These are phyloP conservation scores for Amphipoea lucens DNA, from an alignment of 2,888 invertebrate species.

Conservation along the genomic window DNA sequence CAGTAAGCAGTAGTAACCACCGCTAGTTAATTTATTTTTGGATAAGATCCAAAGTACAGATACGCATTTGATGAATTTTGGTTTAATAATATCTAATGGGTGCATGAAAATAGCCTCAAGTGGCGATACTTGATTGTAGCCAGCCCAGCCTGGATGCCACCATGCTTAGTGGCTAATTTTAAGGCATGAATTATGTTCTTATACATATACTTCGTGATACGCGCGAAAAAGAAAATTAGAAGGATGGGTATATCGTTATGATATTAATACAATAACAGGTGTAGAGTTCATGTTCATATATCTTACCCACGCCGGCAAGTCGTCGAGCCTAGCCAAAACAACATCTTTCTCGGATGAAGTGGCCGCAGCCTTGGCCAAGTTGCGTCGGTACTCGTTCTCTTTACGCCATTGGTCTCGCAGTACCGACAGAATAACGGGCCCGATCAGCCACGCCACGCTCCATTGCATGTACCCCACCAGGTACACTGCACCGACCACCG, in stretches of 20 bases:
- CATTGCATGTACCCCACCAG: constrained; percentile 96
- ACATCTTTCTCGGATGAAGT: constrained; percentile 95
- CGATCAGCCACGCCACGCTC: constrained; percentile 96
- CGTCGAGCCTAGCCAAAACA: constrained; percentile 96
- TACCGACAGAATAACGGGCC: constrained; percentile 94
- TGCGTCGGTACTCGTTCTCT: constrained; percentile 93
- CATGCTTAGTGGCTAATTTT: background rate
- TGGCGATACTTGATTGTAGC: background rate
- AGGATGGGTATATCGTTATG: background rate
- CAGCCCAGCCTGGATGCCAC: background rate
- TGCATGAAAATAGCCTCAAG: background rate
- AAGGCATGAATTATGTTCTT: background rate
- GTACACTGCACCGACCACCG: constrained; percentile 94
- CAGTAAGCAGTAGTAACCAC: background rate
- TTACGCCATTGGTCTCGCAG: constrained; percentile 95
- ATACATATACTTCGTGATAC: background rate
- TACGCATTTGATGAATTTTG: background rate
- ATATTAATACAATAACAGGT: constrained; percentile 10
- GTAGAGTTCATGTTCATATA: constrained; percentile 6
- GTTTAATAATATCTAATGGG: background rate
- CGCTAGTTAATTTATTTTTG: constrained; percentile 18
- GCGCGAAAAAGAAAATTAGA: background rate
- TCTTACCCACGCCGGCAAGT: constrained; percentile 97
- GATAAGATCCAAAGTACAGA: constrained; percentile 15
- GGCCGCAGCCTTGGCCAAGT: constrained; percentile 94